phyloP scores from a whole-genome alignment of 2,113 vertebrate genomes.

The Columbina picui region DNA sequence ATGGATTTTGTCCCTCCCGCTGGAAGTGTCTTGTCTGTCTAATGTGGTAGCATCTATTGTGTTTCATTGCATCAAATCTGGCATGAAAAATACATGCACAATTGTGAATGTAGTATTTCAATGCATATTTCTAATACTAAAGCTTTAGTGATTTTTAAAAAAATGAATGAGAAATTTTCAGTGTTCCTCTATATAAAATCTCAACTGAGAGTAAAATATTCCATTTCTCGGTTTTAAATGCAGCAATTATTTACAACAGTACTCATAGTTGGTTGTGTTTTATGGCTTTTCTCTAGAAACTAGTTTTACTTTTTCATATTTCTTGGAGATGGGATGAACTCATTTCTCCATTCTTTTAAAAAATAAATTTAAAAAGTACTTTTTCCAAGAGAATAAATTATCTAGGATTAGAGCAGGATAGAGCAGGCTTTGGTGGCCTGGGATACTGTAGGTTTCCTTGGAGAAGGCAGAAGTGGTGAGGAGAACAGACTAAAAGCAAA shows the following conservation, averaged over 20 bases:
- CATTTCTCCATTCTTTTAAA: neutral
- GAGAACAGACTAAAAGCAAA: neutral
- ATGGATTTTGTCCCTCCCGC: neutral
- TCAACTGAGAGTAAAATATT: neutral
- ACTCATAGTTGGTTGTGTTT: neutral
- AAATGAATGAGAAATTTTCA: neutral
- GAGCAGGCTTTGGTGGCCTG: neutral
- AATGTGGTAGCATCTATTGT: neutral
- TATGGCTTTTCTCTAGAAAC: neutral
- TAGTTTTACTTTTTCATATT: neutral
- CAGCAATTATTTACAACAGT: neutral
- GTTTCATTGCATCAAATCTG: neutral
- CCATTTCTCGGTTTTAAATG: neutral
- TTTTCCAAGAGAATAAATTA: neutral
- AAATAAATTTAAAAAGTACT: neutral
- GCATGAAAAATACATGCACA: neutral
- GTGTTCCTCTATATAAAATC: neutral
- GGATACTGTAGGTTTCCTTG: neutral
- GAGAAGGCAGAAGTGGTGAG: neutral
- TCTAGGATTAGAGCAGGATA: neutral
- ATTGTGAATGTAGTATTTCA: neutral
- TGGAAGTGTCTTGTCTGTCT: neutral
- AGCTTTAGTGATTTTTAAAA: neutral
- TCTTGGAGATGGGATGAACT: neutral
- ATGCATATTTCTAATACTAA: neutral